Evolutionary conservation across 2,888 invertebrate genomes (phyloP).

Genomic region (Beris chalybata): DNA sequence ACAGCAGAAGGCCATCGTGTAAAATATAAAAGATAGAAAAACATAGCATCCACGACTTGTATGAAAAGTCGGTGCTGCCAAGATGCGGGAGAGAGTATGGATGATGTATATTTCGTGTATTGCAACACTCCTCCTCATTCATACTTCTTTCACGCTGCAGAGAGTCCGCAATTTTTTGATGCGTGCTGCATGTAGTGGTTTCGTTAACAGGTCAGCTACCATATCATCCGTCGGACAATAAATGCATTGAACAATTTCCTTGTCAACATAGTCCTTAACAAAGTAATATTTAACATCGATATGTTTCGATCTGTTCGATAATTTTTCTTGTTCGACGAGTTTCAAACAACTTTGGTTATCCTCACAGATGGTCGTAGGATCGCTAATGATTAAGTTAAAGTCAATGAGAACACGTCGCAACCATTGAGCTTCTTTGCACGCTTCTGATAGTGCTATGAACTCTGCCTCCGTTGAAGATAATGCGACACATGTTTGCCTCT

Average conservation of each 20-base stretch:
- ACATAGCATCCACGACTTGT: too few species aligned
- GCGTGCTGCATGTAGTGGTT: constrained; percentile 37
- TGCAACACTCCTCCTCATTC: constrained; percentile 7
- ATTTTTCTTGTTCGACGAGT: constrained; percentile 38
- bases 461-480: constrained; percentile 42
- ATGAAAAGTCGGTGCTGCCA: too few species aligned
- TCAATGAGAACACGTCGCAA: constrained; percentile 38
- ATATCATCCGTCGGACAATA: constrained; percentile 44
- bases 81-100: too few species aligned
- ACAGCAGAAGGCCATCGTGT: too few species aligned
- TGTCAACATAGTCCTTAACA: constrained; percentile 6
- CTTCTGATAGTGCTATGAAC: constrained; percentile 41
- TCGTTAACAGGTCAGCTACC: constrained; percentile 43
- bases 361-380: constrained; percentile 40
- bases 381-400: constrained; percentile 23
- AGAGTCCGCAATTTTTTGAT: neutral
- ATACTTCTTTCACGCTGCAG: neutral
- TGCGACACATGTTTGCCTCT: constrained; percentile 44
- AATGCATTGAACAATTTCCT: constrained; percentile 35
- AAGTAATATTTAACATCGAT: neutral
- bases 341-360: constrained; percentile 45
- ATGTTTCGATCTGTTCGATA: constrained; percentile 42
- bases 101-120: too few species aligned
- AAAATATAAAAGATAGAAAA: too few species aligned
- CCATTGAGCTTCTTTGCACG: constrained; percentile 41